Base-by-base conservation (phyloP, 2,888 invertebrate species). In the Meganola albula region DNA sequence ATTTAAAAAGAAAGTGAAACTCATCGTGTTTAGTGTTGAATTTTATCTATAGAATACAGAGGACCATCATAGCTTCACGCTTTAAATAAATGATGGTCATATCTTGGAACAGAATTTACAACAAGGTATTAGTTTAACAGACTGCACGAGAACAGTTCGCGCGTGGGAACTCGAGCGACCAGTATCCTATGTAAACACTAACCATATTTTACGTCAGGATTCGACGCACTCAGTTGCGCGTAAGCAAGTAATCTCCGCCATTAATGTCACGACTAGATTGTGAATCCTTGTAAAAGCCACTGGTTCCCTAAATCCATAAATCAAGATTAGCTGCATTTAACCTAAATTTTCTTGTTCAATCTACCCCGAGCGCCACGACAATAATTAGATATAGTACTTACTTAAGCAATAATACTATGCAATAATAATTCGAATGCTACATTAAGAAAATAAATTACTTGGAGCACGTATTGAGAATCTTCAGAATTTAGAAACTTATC, bases 191-290 rank as follows among this genome's bases (percentile, higher is more conserved):
- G 50, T 56, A 61, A 54, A 56, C 53, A 58, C 58, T 58, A 52
- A 54, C 66, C 54, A 74, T 79, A 77, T 75, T 77, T 83, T 65
- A 78, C 58, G 67, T 66, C 68, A 67, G 63, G 65, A 72, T 74
- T 72, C 61, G 64, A 73, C 63, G 64, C 69, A 73, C 64, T 66
- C 63, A 63, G 66, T 67, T 65, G 62, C 61, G 58, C 53, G 55
- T 63, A 58, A 58, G 58, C 58, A 65, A 64, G 60, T 59, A 65
- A 68, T 70, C 63, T 61, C 52, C 58, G 53, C 54, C 53, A 64
- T 66, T 71, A 72, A 63, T 70, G 72, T 68, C 73, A 71, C 74
- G 74, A 82, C 62, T 74, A 73, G 74, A 76, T 72, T 72, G 73
- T 76, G 64, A 63, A 78, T 80, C 79, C 74, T 75, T 78, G 70